phyloP scores from a whole-genome alignment of 2,888 invertebrate species.

The Sepiola atlantica region DNA sequence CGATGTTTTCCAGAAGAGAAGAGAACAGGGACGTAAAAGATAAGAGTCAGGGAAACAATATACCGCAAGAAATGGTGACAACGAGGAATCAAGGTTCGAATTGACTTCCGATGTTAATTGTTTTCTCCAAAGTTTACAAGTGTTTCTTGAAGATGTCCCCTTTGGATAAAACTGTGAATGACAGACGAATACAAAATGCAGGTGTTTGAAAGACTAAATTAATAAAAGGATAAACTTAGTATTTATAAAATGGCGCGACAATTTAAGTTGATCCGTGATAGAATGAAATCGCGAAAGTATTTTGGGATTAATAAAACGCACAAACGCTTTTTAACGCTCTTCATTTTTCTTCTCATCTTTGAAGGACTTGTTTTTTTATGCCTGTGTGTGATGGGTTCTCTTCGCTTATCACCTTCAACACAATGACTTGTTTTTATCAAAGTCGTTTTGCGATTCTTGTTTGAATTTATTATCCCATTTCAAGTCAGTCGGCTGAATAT shows the following conservation, averaged over 20 bases:
- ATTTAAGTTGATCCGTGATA: not conserved
- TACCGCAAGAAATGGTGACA: not conserved
- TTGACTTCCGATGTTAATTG: not conserved
- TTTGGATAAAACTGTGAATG: not conserved
- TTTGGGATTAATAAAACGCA: not conserved
- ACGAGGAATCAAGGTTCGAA: not conserved
- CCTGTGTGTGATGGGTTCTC: not conserved
- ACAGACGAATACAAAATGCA: not conserved
- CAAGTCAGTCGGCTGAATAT: not conserved
- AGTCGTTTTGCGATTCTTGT: not conserved
- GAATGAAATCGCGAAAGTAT: not conserved
- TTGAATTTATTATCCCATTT: not conserved
- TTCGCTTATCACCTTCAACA: not conserved
- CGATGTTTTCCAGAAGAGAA: not conserved
- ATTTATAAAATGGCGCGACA: not conserved
- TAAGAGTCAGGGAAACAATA: not conserved
- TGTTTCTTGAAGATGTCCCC: not conserved
- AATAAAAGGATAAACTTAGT: not conserved
- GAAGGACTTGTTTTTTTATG: not conserved
- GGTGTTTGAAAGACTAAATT: not conserved
- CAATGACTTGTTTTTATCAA: not conserved
- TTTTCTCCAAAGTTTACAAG: not conserved
- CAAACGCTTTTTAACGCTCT: not conserved
- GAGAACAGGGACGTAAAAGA: not conserved
- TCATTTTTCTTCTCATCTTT: not conserved